Percentiles rank a stretch among this genome's conserved stretches.
These are phyloP conservation scores for Scaptomyza pallida DNA, from an alignment of 1,140 invertebrate species.

Conservation along the genomic window DNA sequence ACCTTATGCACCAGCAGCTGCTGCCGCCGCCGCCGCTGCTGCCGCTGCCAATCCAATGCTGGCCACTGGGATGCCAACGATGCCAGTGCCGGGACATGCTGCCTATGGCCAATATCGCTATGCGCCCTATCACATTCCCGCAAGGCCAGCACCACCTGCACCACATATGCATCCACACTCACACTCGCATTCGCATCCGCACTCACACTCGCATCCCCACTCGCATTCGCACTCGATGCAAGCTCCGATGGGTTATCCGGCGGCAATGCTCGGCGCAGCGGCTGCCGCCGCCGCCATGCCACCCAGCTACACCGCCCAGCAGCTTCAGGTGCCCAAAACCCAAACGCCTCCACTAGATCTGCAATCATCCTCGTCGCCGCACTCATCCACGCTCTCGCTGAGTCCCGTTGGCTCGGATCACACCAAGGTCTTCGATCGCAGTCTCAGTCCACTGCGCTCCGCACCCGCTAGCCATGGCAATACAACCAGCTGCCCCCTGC, in stretches of 20 bases:
- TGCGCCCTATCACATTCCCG: constrained; percentile 84
- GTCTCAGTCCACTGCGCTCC: constrained; percentile 52
- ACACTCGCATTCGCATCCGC: constrained; percentile 67
- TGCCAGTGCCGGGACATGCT: constrained; percentile 83
- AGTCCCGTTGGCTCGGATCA: constrained; percentile 82
- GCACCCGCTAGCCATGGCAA: constrained; percentile 18
- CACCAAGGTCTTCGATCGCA: constrained; percentile 75
- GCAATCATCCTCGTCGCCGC: constrained; percentile 82
- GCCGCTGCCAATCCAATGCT: constrained; percentile 82
- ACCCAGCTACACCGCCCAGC: constrained; percentile 49
- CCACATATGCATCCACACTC: constrained; percentile 83
- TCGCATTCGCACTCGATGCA: constrained; percentile 52
- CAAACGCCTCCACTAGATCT: constrained; percentile 81
- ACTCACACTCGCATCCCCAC: constrained; percentile 53
- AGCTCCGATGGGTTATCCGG: constrained; percentile 50
- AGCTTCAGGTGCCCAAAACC: constrained; percentile 62
- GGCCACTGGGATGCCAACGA: constrained; percentile 84
- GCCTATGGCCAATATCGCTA: constrained; percentile 84
- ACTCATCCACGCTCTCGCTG: constrained; percentile 80
- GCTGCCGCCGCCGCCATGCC: constrained; percentile 56
- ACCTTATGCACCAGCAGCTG: constrained; percentile 82
- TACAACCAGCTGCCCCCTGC: constrained; percentile 58
- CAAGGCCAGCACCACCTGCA: constrained; percentile 70
- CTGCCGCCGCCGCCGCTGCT: constrained; percentile 49
- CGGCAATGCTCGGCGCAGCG: constrained; percentile 62